Percentiles rank a stretch among this genome's conserved stretches.
Evolutionary conservation across 1,140 invertebrate species (phyloP).

Genomic region (Arion vulgaris): DNA sequence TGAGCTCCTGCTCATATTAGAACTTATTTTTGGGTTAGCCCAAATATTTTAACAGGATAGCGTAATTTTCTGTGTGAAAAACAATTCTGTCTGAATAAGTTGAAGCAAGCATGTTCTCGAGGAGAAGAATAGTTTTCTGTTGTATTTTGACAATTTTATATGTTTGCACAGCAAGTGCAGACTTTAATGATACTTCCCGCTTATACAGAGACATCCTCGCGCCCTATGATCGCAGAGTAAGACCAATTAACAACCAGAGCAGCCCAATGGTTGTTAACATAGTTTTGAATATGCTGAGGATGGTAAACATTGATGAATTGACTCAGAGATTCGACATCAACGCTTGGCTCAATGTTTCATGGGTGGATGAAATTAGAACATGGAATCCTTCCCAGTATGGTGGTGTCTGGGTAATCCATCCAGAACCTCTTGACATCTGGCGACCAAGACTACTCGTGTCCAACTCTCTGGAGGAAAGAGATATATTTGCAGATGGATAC

Average conservation of each 20-base stretch:
- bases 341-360: constrained; percentile 1
- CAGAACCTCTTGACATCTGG: constrained; percentile 11
- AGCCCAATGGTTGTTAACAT: background rate
- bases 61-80: too few relatives aligned
- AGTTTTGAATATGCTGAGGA: background rate
- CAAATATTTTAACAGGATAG: too few relatives aligned
- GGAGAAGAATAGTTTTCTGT: too few relatives aligned
- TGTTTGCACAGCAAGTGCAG: too few relatives aligned
- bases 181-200: too few relatives aligned
- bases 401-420: background rate
- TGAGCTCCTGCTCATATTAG: too few relatives aligned
- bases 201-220: too few relatives aligned
- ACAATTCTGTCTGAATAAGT: too few relatives aligned
- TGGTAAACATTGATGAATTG: background rate
- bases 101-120: too few relatives aligned
- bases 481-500: constrained; percentile 6
- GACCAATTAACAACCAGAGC: background rate
- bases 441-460: background rate
- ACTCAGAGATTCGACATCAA: background rate
- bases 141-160: too few relatives aligned
- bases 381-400: constrained; percentile 13
- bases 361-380: constrained; percentile 12
- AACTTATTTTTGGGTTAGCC: too few relatives aligned
- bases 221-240: background rate
- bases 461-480: background rate